A percentile compares a stretch with the other conserved stretches of the same genome.
phyloP scores from a whole-genome alignment of 2,888 invertebrate species.

The Mimumesa dahlbomi region DNA sequence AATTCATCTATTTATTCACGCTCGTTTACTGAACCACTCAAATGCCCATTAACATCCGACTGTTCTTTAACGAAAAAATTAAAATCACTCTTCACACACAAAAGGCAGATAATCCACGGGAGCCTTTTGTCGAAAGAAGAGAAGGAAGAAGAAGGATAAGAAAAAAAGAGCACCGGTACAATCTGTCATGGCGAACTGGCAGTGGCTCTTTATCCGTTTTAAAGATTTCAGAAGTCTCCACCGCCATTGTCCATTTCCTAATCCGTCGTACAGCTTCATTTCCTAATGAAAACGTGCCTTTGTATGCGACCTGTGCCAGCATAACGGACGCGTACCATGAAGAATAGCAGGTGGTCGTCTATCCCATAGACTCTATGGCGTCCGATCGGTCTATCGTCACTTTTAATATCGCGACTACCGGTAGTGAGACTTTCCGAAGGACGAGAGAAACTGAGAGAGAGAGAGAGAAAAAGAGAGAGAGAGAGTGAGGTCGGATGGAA shows the following conservation, averaged over 20 bases:
- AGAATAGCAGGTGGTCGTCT: constrained; percentile 46
- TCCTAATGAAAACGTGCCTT: constrained; percentile 46
- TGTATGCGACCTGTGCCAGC: constrained; percentile 35
- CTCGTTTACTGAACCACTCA: neutral
- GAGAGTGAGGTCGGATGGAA: constrained; percentile 17
- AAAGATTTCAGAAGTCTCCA: constrained; percentile 29
- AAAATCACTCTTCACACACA: constrained; percentile 19
- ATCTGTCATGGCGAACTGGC: constrained; percentile 37
- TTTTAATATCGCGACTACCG: constrained; percentile 41
- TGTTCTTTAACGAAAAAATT: constrained; percentile 5
- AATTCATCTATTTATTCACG: neutral
- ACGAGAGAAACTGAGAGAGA: no score
- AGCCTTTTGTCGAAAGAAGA: constrained; percentile 16
- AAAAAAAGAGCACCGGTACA: constrained; percentile 12
- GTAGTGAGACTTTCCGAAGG: constrained; percentile 13
- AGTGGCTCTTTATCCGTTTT: constrained; percentile 30
- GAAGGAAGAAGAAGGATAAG: no score
- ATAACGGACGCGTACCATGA: constrained; percentile 19
- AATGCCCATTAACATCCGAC: constrained; percentile 17
- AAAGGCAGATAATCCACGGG: constrained; percentile 41
- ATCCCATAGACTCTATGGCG: no score
- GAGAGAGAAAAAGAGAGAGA: neutral
- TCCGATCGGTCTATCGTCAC: constrained; percentile 32
- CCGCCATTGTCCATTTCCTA: constrained; percentile 45
- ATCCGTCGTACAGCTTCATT: constrained; percentile 49